These are phyloP conservation scores for Oryctes rhinoceros DNA, from an alignment of 1,140 invertebrate genomes.

Conservation along the genomic window DNA sequence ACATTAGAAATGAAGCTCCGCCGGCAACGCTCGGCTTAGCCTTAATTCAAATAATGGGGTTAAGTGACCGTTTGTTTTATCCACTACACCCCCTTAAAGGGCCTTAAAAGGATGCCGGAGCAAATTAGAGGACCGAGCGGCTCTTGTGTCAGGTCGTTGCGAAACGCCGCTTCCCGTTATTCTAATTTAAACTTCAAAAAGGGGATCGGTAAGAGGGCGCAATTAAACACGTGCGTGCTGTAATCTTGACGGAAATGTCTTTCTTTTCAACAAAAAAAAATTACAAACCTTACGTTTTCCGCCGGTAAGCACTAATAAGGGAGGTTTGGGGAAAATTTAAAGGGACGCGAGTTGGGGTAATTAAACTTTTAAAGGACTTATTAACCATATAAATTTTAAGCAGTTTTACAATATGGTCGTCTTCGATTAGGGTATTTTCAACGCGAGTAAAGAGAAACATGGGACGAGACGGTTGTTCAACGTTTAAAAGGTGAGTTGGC, in stretches of 20 bases:
- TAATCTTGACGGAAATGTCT: not conserved
- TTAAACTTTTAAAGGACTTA: too few species aligned
- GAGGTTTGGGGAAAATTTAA: too few species aligned
- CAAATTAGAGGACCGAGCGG: constrained; percentile 15
- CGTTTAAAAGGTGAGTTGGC: too few species aligned
- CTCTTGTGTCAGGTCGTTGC: not conserved
- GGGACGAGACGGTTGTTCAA: too few species aligned
- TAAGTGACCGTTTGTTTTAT: constrained; percentile 34
- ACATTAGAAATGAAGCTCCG: not conserved
- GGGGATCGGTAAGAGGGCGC: not conserved
- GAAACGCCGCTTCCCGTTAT: not conserved
- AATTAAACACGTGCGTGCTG: constrained; percentile 8
- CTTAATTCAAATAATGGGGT: constrained; percentile 35
- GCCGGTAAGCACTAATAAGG: too few species aligned
- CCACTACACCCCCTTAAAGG: constrained; percentile 23
- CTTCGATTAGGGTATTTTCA: too few species aligned
- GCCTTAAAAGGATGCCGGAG: constrained; percentile 9
- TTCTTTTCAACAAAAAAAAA: not conserved
- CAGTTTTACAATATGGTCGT: too few species aligned
- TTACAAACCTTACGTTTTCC: too few species aligned
- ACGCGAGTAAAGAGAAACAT: too few species aligned
- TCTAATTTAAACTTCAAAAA: constrained; percentile 8
- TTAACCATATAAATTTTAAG: too few species aligned
- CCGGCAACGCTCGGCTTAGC: not conserved
- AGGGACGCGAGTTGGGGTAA: too few species aligned